These are phyloP conservation scores for Homarus americanus DNA, from an alignment of 1,140 invertebrate species.

Conservation along the genomic window DNA sequence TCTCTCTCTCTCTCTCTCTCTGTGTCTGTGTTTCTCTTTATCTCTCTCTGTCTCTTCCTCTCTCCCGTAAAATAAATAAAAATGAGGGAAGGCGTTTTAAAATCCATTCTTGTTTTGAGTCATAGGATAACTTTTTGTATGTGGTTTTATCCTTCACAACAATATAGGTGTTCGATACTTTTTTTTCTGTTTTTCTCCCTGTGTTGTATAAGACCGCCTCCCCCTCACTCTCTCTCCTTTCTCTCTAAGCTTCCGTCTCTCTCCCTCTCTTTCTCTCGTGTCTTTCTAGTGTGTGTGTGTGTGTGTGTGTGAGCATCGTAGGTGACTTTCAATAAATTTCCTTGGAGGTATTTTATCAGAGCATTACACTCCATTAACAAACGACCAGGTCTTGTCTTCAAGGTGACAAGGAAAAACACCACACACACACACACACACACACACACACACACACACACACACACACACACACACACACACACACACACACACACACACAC, in stretches of 20 bases:
- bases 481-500: not conserved
- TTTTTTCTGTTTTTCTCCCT: not conserved
- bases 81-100: too few species aligned
- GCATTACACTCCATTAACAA: too few species aligned
- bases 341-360: too few species aligned
- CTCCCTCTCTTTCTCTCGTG: not conserved
- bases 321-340: too few species aligned
- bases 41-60: not conserved
- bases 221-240: not conserved
- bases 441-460: not conserved
- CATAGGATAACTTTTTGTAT: not conserved
- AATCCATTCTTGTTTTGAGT: too few species aligned
- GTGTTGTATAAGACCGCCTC: not conserved
- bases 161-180: not conserved
- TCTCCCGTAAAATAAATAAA: not conserved
- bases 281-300: too few species aligned
- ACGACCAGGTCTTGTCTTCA: too few species aligned
- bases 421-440: too few species aligned
- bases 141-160: not conserved
- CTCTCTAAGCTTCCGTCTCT: not conserved
- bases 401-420: too few species aligned
- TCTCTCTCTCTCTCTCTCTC: conserved; percentile 19
- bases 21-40: not conserved
- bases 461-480: not conserved
- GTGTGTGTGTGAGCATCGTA: too few species aligned